Evolutionary conservation across 2,797 vertebrate species (phyloP), one percentile per base, ranked within the genome.

Genomic region (Podarcis lilfordi): DNA sequence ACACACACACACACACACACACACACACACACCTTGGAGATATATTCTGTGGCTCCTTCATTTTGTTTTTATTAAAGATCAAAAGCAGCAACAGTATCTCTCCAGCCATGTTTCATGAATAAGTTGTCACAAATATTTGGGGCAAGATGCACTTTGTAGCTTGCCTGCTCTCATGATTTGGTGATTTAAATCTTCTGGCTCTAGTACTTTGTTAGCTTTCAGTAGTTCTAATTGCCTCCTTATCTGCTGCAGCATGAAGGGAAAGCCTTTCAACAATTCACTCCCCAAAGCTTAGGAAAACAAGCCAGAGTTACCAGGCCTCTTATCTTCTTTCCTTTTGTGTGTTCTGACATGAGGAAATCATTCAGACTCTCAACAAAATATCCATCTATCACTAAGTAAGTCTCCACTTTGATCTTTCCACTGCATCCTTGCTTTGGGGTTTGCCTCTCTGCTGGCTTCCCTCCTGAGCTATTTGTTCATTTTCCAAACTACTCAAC

Each of bases 251-350:
- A 89, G 89, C 84, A 88, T 68, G 92, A 92, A 45, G 19, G 74
- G 88, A 86, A 92, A 84, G 1, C 81, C 94, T 93, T 91, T 91
- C 87, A 94, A 80, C 61, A 9, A 87, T 91, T 91, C 89, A 82
- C 45, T 94, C 59, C 83, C 61, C n/a, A 86, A 93, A 86, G 81
- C 77, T 86, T 93, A 91, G 90, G 86, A 94, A 96, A 96, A 93
- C 82, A 74, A 29, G 1, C 45, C 85, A 93, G 89, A 88, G 29
- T 90, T 86, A 35, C 86, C 82, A 79, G 75, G 82, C 92, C 78
- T 91, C 91, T 92, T 96, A 96, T 94, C 94, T 92, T 85, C 88
- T 91, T 92, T 88, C 69, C 87, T 89, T 95, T 91, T 89, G 75
- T 94, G 68, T 84, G 55, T 86, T 91, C 29, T 92, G 92, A 93